A percentile compares a stretch with the other conserved stretches of the same genome.
phyloP scores from a whole-genome alignment of 2,113 vertebrate genomes.

The Periophthalmus modestus region DNA sequence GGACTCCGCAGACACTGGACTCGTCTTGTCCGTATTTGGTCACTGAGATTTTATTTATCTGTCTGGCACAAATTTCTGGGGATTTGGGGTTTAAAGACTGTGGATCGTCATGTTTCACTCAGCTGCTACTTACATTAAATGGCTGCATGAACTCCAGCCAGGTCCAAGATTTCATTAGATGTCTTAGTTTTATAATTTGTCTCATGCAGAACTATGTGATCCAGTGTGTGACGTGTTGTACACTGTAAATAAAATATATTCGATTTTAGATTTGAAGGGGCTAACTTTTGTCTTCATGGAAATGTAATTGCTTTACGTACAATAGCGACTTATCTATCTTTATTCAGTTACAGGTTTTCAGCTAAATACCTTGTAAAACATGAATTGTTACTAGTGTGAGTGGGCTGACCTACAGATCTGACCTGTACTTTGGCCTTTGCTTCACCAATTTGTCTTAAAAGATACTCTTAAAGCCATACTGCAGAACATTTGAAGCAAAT shows the following conservation, averaged over 20 bases:
- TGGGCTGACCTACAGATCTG: too few species aligned
- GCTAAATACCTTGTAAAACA: too few species aligned
- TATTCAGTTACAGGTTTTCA: too few species aligned
- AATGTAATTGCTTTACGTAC: too few species aligned
- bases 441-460: too few species aligned
- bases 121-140: slow-evolving; percentile 40
- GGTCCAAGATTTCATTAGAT: background rate
- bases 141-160: slow-evolving; percentile 5
- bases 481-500: too few species aligned
- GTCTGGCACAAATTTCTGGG: slow-evolving; percentile 17
- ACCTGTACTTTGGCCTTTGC: too few species aligned
- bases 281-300: too few species aligned
- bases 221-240: background rate
- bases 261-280: too few species aligned
- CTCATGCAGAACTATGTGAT: background rate
- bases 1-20: background rate
- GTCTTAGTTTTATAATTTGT: background rate
- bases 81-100: background rate
- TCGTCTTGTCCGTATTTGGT: slow-evolving; percentile 44
- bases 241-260: background rate
- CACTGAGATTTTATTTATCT: slow-evolving; percentile 22
- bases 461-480: too few species aligned
- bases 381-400: too few species aligned
- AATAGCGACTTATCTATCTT: too few species aligned
- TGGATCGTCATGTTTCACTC: background rate